Conservation (phyloP, 1,140 invertebrate species). For the Diachasmimorpha longicaudata region DNA sequence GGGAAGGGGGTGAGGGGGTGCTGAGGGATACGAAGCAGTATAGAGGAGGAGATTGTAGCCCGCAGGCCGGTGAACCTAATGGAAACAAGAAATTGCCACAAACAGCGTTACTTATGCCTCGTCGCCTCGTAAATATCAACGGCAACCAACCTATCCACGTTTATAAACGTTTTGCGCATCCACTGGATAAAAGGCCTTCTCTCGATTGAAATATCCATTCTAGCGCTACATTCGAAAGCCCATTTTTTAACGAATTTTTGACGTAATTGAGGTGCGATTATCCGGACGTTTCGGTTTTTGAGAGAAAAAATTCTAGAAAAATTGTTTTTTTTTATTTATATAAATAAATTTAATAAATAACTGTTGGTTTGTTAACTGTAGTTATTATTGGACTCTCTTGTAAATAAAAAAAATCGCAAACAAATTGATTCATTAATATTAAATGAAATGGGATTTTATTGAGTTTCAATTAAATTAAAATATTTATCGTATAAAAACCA, state of each 20-base stretch:
- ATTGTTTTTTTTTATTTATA: no score
- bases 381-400: no score
- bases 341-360: no score
- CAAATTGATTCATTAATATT: no score
- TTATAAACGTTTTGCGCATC: background rate
- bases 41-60: conserved; percentile 53
- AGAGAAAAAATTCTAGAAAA: no score
- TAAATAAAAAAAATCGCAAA: no score
- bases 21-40: conserved; percentile 1
- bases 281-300: no score
- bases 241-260: background rate
- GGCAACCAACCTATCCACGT: background rate
- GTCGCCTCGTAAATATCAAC: conserved; percentile 57
- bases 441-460: no score
- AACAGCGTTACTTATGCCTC: conserved; percentile 60
- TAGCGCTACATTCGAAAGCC: background rate
- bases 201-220: background rate
- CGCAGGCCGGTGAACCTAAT: conserved; percentile 61
- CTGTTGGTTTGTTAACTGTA: no score
- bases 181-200: background rate
- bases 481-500: no score
- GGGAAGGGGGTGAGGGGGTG: background rate
- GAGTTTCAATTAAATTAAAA: no score
- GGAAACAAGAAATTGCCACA: conserved; percentile 65
- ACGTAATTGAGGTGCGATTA: background rate